Percentiles rank a stretch among this genome's conserved stretches.
These are phyloP conservation scores for Bettongia penicillata DNA, from an alignment of 2,113 vertebrate genomes.

Conservation along the genomic window DNA sequence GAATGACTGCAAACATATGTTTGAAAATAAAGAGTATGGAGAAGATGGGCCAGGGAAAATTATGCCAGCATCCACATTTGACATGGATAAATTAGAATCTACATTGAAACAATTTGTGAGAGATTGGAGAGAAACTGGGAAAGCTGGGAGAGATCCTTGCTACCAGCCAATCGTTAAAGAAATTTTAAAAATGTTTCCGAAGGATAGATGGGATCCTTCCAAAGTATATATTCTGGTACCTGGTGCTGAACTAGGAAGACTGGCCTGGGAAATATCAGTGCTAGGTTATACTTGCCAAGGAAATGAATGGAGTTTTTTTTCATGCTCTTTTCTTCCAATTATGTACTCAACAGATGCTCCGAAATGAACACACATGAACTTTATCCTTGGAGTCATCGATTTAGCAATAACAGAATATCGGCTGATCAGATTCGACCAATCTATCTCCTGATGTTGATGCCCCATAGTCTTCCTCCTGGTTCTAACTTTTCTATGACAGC, in stretches of 20 bases:
- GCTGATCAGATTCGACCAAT: constrained; percentile 95
- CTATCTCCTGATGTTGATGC: constrained; percentile 95
- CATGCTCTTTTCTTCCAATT: constrained; percentile 99
- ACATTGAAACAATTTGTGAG: constrained; percentile 99
- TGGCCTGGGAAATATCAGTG: too few relatives aligned
- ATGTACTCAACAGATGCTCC: constrained; percentile 98
- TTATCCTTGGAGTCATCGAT: constrained; percentile 99
- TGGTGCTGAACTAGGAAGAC: too few relatives aligned
- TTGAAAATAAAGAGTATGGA: too few relatives aligned
- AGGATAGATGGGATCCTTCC: constrained; percentile 87
- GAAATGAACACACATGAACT: constrained; percentile 92
- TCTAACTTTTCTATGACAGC: constrained; percentile 99
- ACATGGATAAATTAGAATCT: constrained; percentile 99
- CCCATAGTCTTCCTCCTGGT: constrained; percentile 92
- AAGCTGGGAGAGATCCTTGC: constrained; percentile 94
- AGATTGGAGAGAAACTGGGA: constrained; percentile 97
- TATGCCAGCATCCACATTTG: constrained; percentile 95
- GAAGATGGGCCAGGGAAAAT: constrained; percentile 68
- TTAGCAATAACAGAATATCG: constrained; percentile 97
- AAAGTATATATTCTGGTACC: too few relatives aligned
- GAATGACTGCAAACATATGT: too few relatives aligned
- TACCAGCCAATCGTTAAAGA: constrained; percentile 96
- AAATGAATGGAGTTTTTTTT: constrained; percentile 99
- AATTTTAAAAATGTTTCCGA: constrained; percentile 94
- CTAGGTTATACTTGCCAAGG: constrained; percentile 72